Conservation (phyloP, 2,113 vertebrate species). For the Cebidichthys violaceus region DNA sequence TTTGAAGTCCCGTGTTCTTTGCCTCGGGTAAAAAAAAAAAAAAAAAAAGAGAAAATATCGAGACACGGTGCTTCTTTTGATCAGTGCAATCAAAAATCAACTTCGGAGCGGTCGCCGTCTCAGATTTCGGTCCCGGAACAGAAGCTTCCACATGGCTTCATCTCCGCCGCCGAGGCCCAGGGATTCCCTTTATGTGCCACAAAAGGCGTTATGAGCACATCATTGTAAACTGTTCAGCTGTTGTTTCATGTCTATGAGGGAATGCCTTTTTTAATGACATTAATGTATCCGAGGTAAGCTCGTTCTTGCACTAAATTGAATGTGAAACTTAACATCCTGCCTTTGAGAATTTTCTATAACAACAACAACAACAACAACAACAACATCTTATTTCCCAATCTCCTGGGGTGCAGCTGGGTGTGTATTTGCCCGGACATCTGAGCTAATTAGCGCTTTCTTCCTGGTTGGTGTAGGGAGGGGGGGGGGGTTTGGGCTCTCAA, state of each 20-base stretch:
- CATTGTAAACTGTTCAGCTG: conserved; percentile 38
- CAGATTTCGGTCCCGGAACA: conserved; percentile 48
- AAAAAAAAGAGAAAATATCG: conserved; percentile 28
- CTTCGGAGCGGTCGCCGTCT: conserved; percentile 54
- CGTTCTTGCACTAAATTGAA: conserved; percentile 25
- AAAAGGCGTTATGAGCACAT: conserved; percentile 42
- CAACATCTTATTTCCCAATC: conserved; percentile 42
- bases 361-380: conserved; percentile 53
- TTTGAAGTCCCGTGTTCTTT: conserved; percentile 67
- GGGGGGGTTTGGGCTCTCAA: conserved; percentile 30
- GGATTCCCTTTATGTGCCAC: conserved; percentile 55
- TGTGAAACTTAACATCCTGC: conserved; percentile 30
- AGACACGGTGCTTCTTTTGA: conserved; percentile 70
- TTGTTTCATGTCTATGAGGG: conserved; percentile 17
- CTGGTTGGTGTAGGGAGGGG: conserved; percentile 34
- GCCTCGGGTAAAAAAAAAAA: conserved; percentile 11
- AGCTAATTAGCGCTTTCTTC: conserved; percentile 81
- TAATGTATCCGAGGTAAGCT: not conserved
- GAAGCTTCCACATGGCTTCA: conserved; percentile 71
- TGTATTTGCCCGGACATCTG: conserved; percentile 68
- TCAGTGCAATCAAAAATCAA: conserved; percentile 78
- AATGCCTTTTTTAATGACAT: conserved; percentile 16
- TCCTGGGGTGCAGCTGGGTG: conserved; percentile 45
- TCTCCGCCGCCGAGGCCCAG: conserved; percentile 19
- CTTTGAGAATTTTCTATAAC: conserved; percentile 15